These are phyloP conservation scores for Gari tellinella DNA, from an alignment of 2,888 invertebrate genomes.

Conservation along the genomic window DNA sequence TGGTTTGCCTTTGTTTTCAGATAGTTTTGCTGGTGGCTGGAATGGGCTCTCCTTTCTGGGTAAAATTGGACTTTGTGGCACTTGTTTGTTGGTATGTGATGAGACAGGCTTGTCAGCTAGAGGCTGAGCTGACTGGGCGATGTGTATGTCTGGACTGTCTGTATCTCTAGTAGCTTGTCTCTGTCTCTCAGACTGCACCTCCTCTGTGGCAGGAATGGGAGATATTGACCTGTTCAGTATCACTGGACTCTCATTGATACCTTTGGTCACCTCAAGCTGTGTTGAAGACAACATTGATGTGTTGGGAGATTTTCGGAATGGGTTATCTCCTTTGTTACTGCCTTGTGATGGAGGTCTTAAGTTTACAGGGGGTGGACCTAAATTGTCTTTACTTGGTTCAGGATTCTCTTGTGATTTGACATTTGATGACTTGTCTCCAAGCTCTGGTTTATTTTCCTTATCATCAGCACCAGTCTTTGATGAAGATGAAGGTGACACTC, in stretches of 20 bases:
- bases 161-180: not conserved
- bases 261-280: conserved; percentile 44
- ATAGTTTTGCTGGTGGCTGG: conserved; percentile 57
- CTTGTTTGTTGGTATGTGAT: too few relatives aligned
- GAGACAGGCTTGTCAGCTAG: conserved; percentile 28
- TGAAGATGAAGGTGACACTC: conserved; percentile 52
- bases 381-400: not conserved
- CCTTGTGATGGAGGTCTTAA: not conserved
- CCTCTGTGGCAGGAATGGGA: conserved; percentile 40
- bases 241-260: conserved; percentile 51
- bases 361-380: conserved; percentile 9
- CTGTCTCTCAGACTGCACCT: not conserved
- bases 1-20: conserved; percentile 37
- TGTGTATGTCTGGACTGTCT: conserved; percentile 19
- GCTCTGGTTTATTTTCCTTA: not conserved
- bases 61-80: conserved; percentile 65
- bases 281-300: conserved; percentile 51
- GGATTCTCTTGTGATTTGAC: not conserved
- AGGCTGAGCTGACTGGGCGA: conserved; percentile 6
- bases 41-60: conserved; percentile 69
- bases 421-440: not conserved
- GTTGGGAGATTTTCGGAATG: conserved; percentile 60
- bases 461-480: conserved; percentile 31
- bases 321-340: conserved; percentile 41
- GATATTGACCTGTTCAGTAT: conserved; percentile 54